These are phyloP conservation scores for Premnoplex brunnescens DNA, from an alignment of 2,797 vertebrate genomes.

Conservation along the genomic window DNA sequence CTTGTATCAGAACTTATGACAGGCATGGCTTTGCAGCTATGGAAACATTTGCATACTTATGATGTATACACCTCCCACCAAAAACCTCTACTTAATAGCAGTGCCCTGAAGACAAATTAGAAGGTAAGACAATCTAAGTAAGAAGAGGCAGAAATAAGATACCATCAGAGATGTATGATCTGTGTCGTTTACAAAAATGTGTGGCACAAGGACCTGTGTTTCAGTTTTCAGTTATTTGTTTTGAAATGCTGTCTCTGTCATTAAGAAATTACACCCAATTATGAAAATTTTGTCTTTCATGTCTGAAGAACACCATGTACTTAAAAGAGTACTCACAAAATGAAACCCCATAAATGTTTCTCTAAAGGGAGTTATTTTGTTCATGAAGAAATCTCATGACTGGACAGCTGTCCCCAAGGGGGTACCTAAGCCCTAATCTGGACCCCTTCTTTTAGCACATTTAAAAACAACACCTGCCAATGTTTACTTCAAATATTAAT, in stretches of 20 bases:
- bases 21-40: neutral
- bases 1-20: neutral
- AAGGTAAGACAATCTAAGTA: neutral
- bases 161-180: neutral
- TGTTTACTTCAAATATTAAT: neutral
- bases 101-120: neutral
- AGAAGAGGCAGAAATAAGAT: neutral
- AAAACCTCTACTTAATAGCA: neutral
- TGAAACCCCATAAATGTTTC: fast-evolving
- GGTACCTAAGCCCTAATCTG: neutral
- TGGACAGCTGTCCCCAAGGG: neutral
- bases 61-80: neutral
- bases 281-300: neutral
- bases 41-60: neutral
- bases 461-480: neutral
- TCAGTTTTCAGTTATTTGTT: neutral
- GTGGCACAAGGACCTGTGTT: neutral
- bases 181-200: neutral
- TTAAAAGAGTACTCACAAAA: neutral
- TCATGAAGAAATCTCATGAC: neutral
- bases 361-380: neutral
- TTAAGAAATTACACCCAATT: neutral
- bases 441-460: neutral
- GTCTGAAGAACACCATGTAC: neutral
- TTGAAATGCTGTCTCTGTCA: neutral